phyloP scores from a whole-genome alignment of 2,888 invertebrate genomes.

The Drosophila prolongata region DNA sequence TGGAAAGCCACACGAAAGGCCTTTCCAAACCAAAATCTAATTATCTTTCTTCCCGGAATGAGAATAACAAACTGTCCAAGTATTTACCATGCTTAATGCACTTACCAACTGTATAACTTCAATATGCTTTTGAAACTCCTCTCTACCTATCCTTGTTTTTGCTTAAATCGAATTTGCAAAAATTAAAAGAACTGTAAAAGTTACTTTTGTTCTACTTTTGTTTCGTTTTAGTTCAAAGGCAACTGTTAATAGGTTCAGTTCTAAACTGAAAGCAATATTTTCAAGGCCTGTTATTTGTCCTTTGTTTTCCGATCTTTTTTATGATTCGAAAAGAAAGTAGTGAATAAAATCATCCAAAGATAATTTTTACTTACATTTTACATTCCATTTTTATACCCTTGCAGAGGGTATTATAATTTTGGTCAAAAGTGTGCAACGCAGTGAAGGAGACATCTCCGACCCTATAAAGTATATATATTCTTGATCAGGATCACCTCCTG shows the following conservation, averaged over 20 bases:
- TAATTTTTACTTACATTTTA: too few relatives aligned
- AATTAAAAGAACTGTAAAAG: not conserved
- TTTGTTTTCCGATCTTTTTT: not conserved
- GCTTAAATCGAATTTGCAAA: not conserved
- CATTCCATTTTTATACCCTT: too few relatives aligned
- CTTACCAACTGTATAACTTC: not conserved
- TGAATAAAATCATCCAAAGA: not conserved
- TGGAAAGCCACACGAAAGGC: conserved; percentile 3
- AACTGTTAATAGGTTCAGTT: not conserved
- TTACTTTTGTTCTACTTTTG: conserved; percentile 4
- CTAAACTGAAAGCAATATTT: not conserved
- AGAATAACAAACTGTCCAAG: not conserved
- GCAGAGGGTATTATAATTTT: too few relatives aligned
- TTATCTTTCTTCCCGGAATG: conserved; percentile 7
- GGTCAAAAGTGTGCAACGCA: too few relatives aligned
- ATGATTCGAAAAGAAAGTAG: not conserved
- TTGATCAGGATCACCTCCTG: too few relatives aligned
- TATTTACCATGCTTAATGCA: not conserved
- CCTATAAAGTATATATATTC: too few relatives aligned
- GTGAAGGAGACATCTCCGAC: too few relatives aligned
- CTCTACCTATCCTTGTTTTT: not conserved
- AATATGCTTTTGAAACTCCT: not conserved
- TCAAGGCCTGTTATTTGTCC: not conserved
- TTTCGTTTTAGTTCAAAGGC: not conserved
- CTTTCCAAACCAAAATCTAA: conserved; percentile 8